A percentile compares a stretch with the other conserved stretches of the same genome.
phyloP scores from a whole-genome alignment of 2,888 invertebrate species.

The Chymomyza procnemis region DNA sequence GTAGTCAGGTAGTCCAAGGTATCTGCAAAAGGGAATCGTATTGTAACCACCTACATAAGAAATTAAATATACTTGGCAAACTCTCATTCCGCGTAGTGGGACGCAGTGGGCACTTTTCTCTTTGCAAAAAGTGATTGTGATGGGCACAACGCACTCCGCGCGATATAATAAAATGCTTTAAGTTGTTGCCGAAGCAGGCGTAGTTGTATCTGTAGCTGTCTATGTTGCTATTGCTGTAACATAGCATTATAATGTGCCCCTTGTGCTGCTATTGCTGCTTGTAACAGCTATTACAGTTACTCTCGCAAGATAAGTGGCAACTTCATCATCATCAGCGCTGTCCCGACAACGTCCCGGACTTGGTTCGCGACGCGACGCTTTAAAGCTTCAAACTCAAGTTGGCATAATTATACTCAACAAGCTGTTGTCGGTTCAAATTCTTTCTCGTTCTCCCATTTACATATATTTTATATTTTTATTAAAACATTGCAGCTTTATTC shows the following conservation, averaged over 20 bases:
- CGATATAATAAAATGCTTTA: constrained; percentile 61
- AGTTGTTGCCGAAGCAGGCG: constrained; percentile 34
- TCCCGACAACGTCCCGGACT: not conserved
- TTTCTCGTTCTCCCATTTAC: constrained; percentile 12
- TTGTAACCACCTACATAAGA: constrained; percentile 45
- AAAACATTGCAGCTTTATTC: not conserved
- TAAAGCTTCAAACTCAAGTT: constrained; percentile 61
- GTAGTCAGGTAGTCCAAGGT: constrained; percentile 21
- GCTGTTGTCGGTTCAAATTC: constrained; percentile 63
- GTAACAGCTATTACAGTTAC: constrained; percentile 13
- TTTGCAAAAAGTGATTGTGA: constrained; percentile 5
- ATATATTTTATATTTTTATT: not conserved
- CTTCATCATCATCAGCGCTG: constrained; percentile 55
- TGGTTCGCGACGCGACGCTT: constrained; percentile 31
- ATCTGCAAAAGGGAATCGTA: constrained; percentile 14
- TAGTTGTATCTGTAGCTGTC: not conserved
- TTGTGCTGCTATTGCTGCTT: constrained; percentile 56
- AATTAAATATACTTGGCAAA: constrained; percentile 53
- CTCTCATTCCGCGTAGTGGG: not conserved
- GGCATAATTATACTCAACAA: constrained; percentile 69
- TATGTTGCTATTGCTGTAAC: constrained; percentile 38
- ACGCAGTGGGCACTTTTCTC: not conserved
- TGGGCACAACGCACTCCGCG: constrained; percentile 37
- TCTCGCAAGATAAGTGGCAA: constrained; percentile 59
- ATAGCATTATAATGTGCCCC: constrained; percentile 64